phyloP scores from a whole-genome alignment of 2,888 invertebrate genomes.

The Tetragonula carbonaria region DNA sequence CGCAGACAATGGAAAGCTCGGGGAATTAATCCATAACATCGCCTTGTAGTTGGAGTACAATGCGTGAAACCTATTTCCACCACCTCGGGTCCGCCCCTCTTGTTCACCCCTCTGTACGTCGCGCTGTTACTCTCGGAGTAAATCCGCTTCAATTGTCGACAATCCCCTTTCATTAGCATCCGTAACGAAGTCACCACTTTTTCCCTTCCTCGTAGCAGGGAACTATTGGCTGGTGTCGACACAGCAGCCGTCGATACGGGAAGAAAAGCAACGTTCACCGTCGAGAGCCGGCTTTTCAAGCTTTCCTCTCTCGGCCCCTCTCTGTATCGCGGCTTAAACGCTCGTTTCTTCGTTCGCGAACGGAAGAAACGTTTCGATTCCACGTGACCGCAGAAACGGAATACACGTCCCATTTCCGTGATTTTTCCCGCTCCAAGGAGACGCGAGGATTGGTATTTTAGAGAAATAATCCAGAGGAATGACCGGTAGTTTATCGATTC shows the following conservation, averaged over 20 bases:
- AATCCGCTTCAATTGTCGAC: slow-evolving; percentile 56
- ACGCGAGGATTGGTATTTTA: not conserved
- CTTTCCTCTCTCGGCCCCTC: not conserved
- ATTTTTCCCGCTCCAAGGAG: not conserved
- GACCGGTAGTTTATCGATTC: not conserved
- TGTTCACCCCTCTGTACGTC: not conserved
- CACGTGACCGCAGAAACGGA: slow-evolving; percentile 8
- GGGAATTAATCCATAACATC: slow-evolving; percentile 52
- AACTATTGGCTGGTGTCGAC: slow-evolving; percentile 14
- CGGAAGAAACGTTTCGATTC: slow-evolving; percentile 14
- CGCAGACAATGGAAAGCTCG: slow-evolving; percentile 33
- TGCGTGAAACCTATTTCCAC: slow-evolving; percentile 47
- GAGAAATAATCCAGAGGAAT: slow-evolving; percentile 14
- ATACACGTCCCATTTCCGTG: not conserved
- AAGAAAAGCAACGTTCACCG: slow-evolving; percentile 11
- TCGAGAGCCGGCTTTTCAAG: not conserved
- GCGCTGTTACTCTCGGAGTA: not conserved
- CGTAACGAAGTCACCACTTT: slow-evolving; percentile 43
- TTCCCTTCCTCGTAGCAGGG: not conserved
- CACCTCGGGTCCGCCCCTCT: not conserved
- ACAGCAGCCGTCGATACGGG: not conserved
- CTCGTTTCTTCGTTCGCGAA: slow-evolving; percentile 16
- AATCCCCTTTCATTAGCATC: slow-evolving; percentile 48
- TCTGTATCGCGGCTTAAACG: not conserved
- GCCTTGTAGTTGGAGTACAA: slow-evolving; percentile 45